Evolutionary conservation across 2,113 vertebrate species (phyloP).

Genomic region (Galeopterus variegatus): DNA sequence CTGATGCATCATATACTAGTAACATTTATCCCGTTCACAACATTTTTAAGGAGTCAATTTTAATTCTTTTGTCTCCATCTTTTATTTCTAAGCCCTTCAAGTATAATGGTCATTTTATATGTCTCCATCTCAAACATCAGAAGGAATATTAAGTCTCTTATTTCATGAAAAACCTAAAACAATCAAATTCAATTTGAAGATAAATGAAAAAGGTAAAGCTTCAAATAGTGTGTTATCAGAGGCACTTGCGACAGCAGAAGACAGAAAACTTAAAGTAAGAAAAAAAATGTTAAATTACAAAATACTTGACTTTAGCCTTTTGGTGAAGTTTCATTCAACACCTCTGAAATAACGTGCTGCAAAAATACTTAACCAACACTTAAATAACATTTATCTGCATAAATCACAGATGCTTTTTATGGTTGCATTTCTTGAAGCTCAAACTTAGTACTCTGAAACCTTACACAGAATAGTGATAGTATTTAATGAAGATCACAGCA

Average conservation of each 20-base stretch:
- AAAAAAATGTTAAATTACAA: background rate
- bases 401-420: background rate
- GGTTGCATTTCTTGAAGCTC: background rate
- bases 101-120: background rate
- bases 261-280: background rate
- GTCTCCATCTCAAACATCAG: background rate
- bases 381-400: background rate
- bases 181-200: background rate
- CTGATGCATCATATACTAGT: background rate
- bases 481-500: background rate
- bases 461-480: background rate
- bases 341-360: background rate
- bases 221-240: background rate
- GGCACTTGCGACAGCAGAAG: background rate
- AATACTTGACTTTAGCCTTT: background rate
- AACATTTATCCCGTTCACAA: background rate
- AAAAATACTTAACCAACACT: background rate
- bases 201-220: background rate
- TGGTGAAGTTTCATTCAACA: background rate
- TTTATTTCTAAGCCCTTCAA: background rate
- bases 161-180: background rate
- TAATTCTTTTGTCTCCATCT: background rate
- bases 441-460: background rate
- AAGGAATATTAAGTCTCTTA: background rate
- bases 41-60: background rate